A percentile compares a stretch with the other conserved stretches of the same genome.
These are phyloP conservation scores for Diogma glabrata DNA, from an alignment of 2,888 invertebrate species.

Conservation along the genomic window DNA sequence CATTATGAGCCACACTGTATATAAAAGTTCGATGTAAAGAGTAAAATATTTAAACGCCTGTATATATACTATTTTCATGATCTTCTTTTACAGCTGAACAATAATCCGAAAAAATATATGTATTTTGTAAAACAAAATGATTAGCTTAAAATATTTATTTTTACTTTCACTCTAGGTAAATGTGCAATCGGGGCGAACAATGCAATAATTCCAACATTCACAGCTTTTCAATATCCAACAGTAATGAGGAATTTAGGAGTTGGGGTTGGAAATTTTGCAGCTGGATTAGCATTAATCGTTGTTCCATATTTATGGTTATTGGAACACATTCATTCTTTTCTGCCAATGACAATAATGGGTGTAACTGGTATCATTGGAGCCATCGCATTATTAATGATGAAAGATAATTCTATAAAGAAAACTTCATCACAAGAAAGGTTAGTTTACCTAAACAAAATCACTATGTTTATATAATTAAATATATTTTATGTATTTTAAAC, in stretches of 20 bases:
- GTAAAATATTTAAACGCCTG: no score
- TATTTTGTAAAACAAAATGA: no score
- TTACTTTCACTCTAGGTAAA: slow-evolving; percentile 50
- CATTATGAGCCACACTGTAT: no score
- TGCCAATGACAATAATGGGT: slow-evolving; percentile 43
- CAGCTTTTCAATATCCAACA: slow-evolving; percentile 60
- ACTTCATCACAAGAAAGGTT: not conserved
- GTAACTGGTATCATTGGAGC: slow-evolving; percentile 40
- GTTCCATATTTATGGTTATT: slow-evolving; percentile 69
- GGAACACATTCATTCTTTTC: slow-evolving; percentile 36
- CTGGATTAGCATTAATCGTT: slow-evolving; percentile 62
- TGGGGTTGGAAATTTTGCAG: slow-evolving; percentile 62
- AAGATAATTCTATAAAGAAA: slow-evolving; percentile 33
- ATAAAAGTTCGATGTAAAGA: no score
- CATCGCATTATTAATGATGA: slow-evolving; percentile 39
- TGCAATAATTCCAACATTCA: slow-evolving; percentile 63
- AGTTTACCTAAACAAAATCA: not conserved
- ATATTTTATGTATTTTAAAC: no score
- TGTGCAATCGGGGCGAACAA: slow-evolving; percentile 66
- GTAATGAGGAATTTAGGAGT: slow-evolving; percentile 57
- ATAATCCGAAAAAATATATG: no score
- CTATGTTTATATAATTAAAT: not conserved
- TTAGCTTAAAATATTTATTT: no score
- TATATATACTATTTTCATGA: no score
- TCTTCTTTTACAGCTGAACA: no score